phyloP scores from a whole-genome alignment of 2,888 invertebrate species.

The Ennomos erosarius region DNA sequence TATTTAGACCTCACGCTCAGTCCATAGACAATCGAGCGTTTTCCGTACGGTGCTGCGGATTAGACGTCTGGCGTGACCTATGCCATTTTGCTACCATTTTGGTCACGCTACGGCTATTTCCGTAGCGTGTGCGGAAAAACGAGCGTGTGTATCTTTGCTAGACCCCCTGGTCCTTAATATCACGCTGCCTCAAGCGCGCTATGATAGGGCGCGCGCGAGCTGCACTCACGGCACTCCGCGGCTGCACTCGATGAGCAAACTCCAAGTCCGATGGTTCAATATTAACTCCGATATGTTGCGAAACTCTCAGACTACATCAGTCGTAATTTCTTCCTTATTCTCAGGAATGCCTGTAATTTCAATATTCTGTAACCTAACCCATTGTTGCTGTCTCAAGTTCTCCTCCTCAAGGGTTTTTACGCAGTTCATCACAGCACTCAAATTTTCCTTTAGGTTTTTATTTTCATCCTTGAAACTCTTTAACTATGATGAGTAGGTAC shows the following conservation, averaged over 20 bases:
- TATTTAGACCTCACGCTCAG: no score
- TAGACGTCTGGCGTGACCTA: no score
- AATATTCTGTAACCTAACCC: slow-evolving; percentile 18
- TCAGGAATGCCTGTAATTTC: slow-evolving; percentile 19
- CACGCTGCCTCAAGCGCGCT: neutral
- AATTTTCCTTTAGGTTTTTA: slow-evolving; percentile 7
- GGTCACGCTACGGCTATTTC: no score
- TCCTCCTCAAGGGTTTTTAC: slow-evolving; percentile 13
- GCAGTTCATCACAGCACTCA: no score
- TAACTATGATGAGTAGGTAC: slow-evolving; percentile 1
- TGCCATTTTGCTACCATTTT: no score
- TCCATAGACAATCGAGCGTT: no score
- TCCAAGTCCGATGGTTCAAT: slow-evolving; percentile 8
- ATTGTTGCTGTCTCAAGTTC: slow-evolving; percentile 15
- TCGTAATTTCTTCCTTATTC: neutral
- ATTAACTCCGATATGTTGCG: slow-evolving; percentile 8
- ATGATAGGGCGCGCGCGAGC: no score
- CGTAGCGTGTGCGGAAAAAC: no score
- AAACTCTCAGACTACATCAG: slow-evolving; percentile 2
- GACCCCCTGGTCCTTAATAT: slow-evolving; percentile 4
- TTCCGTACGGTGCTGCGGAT: no score
- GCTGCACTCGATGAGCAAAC: slow-evolving; percentile 8
- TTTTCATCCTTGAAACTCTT: slow-evolving; percentile 15
- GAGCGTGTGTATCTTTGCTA: no score
- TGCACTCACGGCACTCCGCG: neutral